Evolutionary conservation across 1,140 invertebrate genomes (phyloP).

Genomic region (Drosophila lowei): DNA sequence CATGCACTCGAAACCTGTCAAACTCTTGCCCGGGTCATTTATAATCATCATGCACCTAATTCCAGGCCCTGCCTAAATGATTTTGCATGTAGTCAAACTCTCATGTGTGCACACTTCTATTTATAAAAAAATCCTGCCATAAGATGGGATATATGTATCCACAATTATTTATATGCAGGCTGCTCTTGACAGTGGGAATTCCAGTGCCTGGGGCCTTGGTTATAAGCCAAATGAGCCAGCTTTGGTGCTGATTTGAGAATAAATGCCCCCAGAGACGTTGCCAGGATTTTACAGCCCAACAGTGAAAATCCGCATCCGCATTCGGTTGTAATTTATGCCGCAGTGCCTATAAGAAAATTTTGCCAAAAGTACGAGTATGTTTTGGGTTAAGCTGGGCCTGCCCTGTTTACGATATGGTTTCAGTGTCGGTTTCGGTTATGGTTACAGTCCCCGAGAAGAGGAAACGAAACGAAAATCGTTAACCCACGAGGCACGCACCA

Average conservation of each 20-base stretch:
- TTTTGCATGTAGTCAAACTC: conserved; percentile 8
- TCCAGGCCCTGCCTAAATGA: not conserved
- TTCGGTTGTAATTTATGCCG: conserved; percentile 57
- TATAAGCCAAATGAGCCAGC: conserved; percentile 40
- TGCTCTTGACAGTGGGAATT: conserved; percentile 27
- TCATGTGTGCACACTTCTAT: conserved; percentile 24
- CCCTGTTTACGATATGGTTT: conserved; percentile 5
- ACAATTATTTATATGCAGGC: conserved; percentile 18
- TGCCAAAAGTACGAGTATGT: conserved; percentile 6
- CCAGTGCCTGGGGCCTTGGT: conserved; percentile 35
- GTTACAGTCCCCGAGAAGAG: conserved; percentile 2
- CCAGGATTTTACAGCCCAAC: conserved; percentile 33
- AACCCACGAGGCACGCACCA: conserved; percentile 42
- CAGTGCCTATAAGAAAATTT: conserved; percentile 38
- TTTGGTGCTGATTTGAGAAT: conserved; percentile 45
- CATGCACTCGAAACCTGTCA: conserved; percentile 11
- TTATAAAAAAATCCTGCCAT: conserved; percentile 16
- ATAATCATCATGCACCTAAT: conserved; percentile 5
- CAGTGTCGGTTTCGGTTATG: conserved; percentile 10
- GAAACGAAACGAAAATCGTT: conserved; percentile 25
- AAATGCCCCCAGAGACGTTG: conserved; percentile 18
- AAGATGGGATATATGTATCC: conserved; percentile 26
- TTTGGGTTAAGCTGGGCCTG: conserved; percentile 25
- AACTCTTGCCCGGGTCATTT: conserved; percentile 1
- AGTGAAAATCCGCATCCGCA: conserved; percentile 49